Conservation (phyloP, 2,888 invertebrate species). For the Calameuta pallipes region DNA sequence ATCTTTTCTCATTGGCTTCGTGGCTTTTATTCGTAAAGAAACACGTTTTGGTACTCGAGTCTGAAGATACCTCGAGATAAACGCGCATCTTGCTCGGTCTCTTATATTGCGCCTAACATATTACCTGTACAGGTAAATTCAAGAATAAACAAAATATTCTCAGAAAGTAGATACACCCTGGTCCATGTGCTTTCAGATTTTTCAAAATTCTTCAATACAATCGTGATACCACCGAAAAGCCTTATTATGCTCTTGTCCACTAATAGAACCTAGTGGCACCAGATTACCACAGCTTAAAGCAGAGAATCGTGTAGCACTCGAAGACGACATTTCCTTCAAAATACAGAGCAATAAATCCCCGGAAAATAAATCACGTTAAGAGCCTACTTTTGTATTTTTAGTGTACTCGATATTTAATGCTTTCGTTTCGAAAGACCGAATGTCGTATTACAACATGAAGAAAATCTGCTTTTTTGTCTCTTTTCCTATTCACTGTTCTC, state of each 20-base stretch:
- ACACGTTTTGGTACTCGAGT: constrained; percentile 64
- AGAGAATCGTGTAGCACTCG: not conserved
- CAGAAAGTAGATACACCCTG: not conserved
- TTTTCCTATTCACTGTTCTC: not conserved
- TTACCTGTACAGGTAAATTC: constrained; percentile 37
- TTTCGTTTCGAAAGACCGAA: not conserved
- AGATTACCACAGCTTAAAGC: not conserved
- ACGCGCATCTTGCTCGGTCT: constrained; percentile 42
- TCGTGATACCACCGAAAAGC: not conserved
- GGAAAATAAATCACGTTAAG: not conserved
- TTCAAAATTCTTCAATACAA: not conserved
- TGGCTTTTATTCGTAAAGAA: constrained; percentile 58
- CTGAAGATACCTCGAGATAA: constrained; percentile 58
- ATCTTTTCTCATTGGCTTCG: constrained; percentile 45
- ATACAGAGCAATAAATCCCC: not conserved
- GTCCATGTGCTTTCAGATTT: not conserved
- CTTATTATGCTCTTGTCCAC: not conserved
- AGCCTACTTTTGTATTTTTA: not conserved
- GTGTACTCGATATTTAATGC: not conserved
- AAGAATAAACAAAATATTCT: constrained; percentile 11
- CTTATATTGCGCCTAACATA: constrained; percentile 43
- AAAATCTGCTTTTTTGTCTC: not conserved
- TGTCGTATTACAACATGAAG: not conserved
- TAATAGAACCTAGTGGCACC: not conserved
- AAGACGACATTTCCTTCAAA: not conserved